Evolutionary conservation across 1,140 invertebrate species (phyloP).

Genomic region (Aphelenchoides fujianensis): DNA sequence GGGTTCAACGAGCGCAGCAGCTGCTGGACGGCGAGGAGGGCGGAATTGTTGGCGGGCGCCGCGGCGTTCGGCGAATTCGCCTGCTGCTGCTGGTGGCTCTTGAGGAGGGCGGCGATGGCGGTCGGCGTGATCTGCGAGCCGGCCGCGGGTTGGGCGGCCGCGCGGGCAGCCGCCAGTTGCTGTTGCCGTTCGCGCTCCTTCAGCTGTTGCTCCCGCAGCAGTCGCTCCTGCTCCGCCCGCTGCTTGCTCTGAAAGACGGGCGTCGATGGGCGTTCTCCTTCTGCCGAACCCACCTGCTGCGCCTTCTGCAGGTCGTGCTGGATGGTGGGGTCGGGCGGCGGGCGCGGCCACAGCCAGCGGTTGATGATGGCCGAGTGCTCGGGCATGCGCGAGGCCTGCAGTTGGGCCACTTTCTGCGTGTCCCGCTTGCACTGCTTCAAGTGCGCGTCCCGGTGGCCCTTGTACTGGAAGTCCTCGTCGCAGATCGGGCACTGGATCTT

Average conservation of each 20-base stretch:
- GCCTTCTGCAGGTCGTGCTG: conserved; percentile 35
- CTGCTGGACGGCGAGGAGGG: too few species aligned
- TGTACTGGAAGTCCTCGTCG: conserved; percentile 48
- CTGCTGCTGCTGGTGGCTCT: conserved; percentile 17
- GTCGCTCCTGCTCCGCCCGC: too few species aligned
- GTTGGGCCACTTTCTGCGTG: neutral
- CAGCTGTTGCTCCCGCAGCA: conserved; percentile 34
- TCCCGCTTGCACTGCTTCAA: conserved; percentile 44
- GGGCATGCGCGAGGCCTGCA: conserved; percentile 27
- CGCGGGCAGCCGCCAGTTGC: conserved; percentile 12
- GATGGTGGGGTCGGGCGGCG: conserved; percentile 43
- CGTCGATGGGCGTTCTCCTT: too few species aligned
- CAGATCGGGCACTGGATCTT: conserved; percentile 52
- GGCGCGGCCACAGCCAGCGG: conserved; percentile 50
- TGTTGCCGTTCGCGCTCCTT: conserved; percentile 3
- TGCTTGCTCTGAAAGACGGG: too few species aligned
- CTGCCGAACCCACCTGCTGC: too few species aligned
- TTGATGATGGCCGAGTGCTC: conserved; percentile 46
- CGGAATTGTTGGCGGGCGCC: too few species aligned
- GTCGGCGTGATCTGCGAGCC: neutral
- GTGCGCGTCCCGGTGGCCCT: conserved; percentile 47
- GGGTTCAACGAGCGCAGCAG: too few species aligned
- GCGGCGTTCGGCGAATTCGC: too few species aligned
- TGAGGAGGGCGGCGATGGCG: neutral
- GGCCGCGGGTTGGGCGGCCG: neutral